Evolutionary conservation across 2,888 invertebrate genomes (phyloP).

Genomic region (Dryomyza anilis): DNA sequence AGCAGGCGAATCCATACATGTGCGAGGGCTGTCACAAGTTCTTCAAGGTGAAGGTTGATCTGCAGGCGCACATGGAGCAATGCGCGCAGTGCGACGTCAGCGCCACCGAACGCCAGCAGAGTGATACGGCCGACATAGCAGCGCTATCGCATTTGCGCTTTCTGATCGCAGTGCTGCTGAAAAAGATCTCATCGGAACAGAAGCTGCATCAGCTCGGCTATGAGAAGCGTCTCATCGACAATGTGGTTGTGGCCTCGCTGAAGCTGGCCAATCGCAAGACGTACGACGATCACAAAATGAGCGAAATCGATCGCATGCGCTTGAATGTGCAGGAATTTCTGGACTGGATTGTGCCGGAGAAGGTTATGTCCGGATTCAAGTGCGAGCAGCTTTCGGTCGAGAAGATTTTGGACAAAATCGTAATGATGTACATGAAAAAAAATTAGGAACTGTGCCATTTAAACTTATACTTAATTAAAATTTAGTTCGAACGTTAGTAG

Average conservation of each 20-base stretch:
- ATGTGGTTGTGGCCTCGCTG: slow-evolving; percentile 78
- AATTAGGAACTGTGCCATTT: no score
- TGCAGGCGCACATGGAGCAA: slow-evolving; percentile 69
- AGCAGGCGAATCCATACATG: slow-evolving; percentile 77
- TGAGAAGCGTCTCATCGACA: slow-evolving; percentile 76
- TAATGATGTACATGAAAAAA: slow-evolving; percentile 56
- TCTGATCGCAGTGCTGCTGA: slow-evolving; percentile 78
- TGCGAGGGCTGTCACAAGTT: slow-evolving; percentile 75
- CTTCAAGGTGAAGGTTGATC: slow-evolving; percentile 76
- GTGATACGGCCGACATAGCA: slow-evolving; percentile 55
- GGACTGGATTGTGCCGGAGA: slow-evolving; percentile 79
- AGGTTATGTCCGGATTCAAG: slow-evolving; percentile 77
- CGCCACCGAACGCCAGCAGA: slow-evolving; percentile 1
- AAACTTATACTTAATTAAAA: no score
- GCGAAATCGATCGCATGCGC: slow-evolving; percentile 70
- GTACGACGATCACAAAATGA: slow-evolving; percentile 65
- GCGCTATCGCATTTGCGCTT: slow-evolving; percentile 77
- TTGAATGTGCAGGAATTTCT: slow-evolving; percentile 78
- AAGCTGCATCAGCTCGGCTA: slow-evolving; percentile 78
- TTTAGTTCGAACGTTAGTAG: no score
- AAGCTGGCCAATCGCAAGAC: slow-evolving; percentile 75
- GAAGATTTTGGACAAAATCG: slow-evolving; percentile 71
- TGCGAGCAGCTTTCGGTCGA: slow-evolving; percentile 77
- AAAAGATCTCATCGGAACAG: slow-evolving; percentile 81
- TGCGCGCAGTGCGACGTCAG: slow-evolving; percentile 51